Evolutionary conservation across 2,113 vertebrate species (phyloP).

Genomic region (Macheiramphus alcinus): DNA sequence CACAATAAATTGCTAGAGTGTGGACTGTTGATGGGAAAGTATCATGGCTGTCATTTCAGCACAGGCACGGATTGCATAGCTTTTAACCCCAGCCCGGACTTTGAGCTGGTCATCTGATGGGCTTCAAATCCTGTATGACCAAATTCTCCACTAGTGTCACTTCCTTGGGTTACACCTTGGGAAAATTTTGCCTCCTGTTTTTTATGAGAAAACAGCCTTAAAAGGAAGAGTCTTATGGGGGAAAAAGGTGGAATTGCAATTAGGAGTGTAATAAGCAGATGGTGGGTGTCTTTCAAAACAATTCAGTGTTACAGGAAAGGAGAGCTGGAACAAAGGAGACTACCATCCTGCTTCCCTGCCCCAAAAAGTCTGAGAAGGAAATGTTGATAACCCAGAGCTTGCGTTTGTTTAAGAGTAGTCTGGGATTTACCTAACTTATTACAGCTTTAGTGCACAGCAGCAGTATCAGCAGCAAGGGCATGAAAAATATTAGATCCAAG

Average conservation of each 20-base stretch:
- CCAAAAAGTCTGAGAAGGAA: background rate
- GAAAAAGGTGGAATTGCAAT: background rate
- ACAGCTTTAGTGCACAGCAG: background rate
- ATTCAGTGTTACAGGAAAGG: background rate
- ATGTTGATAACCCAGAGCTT: background rate
- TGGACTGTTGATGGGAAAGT: background rate
- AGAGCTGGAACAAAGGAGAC: background rate
- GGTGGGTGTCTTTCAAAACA: background rate
- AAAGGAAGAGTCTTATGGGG: background rate
- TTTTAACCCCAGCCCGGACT: background rate
- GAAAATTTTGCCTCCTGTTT: background rate
- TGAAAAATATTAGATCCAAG: slow-evolving; percentile 5
- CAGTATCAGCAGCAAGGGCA: background rate
- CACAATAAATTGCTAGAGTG: slow-evolving; percentile 17
- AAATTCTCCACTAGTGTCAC: background rate
- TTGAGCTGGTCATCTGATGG: background rate
- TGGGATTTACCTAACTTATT: slow-evolving; percentile 38
- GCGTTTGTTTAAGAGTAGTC: slow-evolving; percentile 8
- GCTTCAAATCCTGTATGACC: background rate
- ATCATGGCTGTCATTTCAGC: slow-evolving; percentile 18
- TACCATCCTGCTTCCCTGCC: background rate
- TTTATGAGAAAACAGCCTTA: background rate
- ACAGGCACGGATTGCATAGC: background rate
- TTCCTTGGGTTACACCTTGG: background rate
- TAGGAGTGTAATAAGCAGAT: background rate